phyloP scores from a whole-genome alignment of 92 coral and sea anemone genomes.

The Paragorgia papillata region DNA sequence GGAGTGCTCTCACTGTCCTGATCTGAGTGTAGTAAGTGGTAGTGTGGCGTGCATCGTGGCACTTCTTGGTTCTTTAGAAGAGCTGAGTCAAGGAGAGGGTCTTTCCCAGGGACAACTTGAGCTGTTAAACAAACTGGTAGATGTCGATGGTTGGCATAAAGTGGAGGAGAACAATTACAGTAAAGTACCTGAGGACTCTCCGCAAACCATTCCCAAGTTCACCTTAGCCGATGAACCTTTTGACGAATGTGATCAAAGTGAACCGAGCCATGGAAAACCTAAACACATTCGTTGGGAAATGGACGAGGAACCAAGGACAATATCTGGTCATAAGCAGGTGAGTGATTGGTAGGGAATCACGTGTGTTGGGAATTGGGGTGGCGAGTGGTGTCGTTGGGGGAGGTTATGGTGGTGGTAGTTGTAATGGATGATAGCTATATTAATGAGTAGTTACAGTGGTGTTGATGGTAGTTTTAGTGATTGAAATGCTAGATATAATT shows the following conservation, averaged over 20 bases:
- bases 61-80: conserved; percentile 90
- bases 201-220: conserved; percentile 79
- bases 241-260: conserved; percentile 57
- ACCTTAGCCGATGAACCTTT: conserved; percentile 72
- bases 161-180: conserved; percentile 56
- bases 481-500: not conserved
- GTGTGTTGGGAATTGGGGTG: not conserved
- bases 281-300: conserved; percentile 77
- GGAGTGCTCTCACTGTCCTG: conserved; percentile 91
- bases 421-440: too few relatives aligned
- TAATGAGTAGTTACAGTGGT: too few relatives aligned
- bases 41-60: conserved; percentile 99
- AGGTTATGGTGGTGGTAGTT: not conserved
- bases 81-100: conserved; percentile 95
- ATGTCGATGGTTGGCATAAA: conserved; percentile 84
- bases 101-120: conserved; percentile 90
- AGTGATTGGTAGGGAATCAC: not conserved
- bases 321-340: conserved; percentile 15
- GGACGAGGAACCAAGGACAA: conserved; percentile 16
- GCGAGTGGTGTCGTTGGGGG: not conserved
- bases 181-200: conserved; percentile 60
- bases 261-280: conserved; percentile 48
- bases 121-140: conserved; percentile 81
- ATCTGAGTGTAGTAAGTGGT: conserved; percentile 93
- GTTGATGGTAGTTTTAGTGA: not conserved